Percentiles rank a stretch among this genome's conserved stretches.
Evolutionary conservation across 2,113 vertebrate species (phyloP).

Genomic region (Myotis brandtii): DNA sequence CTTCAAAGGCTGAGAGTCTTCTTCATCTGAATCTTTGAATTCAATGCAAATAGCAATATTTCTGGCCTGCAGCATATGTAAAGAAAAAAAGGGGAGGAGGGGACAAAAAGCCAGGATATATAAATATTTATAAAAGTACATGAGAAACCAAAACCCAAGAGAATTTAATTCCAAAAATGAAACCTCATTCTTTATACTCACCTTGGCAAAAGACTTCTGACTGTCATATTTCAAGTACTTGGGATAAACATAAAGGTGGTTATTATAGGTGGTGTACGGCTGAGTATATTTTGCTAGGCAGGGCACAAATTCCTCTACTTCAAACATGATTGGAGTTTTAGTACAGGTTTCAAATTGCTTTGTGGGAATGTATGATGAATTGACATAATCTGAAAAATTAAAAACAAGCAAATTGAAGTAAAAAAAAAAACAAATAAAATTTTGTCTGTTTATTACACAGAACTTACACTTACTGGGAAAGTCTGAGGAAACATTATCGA

Average conservation of each 20-base stretch:
- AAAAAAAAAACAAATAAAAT: slow-evolving; percentile 60
- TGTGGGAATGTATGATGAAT: slow-evolving; percentile 97
- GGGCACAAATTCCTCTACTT: slow-evolving; percentile 98
- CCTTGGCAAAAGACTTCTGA: slow-evolving; percentile 98
- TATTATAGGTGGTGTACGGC: slow-evolving; percentile 97
- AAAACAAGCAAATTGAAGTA: slow-evolving; percentile 68
- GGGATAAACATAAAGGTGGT: slow-evolving; percentile 98
- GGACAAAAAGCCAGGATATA: not conserved
- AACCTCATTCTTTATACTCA: slow-evolving; percentile 72
- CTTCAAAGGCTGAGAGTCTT: slow-evolving; percentile 94
- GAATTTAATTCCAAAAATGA: not conserved
- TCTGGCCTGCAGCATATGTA: slow-evolving; percentile 90
- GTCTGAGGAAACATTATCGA: slow-evolving; percentile 95
- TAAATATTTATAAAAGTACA: not conserved
- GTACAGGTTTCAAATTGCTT: slow-evolving; percentile 93
- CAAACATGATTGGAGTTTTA: slow-evolving; percentile 90
- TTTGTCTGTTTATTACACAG: not conserved
- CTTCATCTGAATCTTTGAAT: slow-evolving; percentile 98
- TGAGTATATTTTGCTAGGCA: slow-evolving; percentile 96
- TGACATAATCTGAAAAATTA: slow-evolving; percentile 94
- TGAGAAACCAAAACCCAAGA: not conserved
- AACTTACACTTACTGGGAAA: slow-evolving; percentile 92
- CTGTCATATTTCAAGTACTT: slow-evolving; percentile 97
- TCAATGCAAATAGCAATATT: slow-evolving; percentile 98
- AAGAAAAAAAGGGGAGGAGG: slow-evolving; percentile 17